These are phyloP conservation scores for Cercopithecus diana DNA, from an alignment of 2,797 vertebrate species.

Conservation along the genomic window DNA sequence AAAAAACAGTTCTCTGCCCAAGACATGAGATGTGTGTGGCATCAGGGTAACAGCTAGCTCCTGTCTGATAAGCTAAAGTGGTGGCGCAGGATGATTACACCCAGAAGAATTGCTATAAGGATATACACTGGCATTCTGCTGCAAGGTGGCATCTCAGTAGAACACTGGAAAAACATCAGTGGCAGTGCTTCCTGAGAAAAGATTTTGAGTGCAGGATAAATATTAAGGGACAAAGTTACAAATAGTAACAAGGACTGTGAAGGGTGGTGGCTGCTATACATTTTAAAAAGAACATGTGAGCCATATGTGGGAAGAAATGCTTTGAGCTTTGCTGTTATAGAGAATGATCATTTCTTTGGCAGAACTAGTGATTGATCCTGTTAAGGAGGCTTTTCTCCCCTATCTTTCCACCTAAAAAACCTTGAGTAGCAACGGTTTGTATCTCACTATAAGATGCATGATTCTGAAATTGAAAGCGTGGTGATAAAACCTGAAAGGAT, in stretches of 20 bases:
- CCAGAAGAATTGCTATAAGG: neutral
- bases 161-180: slow-evolving; percentile 24
- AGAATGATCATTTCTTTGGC: neutral
- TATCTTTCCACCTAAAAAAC: neutral
- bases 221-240: slow-evolving; percentile 12
- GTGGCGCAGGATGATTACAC: neutral
- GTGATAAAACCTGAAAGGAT: slow-evolving; percentile 3
- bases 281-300: slow-evolving; percentile 19
- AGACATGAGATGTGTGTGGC: neutral
- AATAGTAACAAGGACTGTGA: neutral
- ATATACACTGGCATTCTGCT: neutral
- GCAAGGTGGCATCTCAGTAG: neutral
- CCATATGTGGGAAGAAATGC: neutral
- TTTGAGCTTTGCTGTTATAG: neutral
- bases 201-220: neutral
- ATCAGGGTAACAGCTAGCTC: neutral
- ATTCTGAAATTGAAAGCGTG: neutral
- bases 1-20: neutral
- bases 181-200: neutral
- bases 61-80: neutral
- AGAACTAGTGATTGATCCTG: neutral
- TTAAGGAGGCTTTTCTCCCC: neutral
- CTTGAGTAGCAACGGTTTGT: neutral
- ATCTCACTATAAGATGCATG: neutral
- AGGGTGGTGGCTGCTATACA: neutral